Percentiles rank a stretch among this genome's conserved stretches.
These are phyloP conservation scores for Bedellia somnulentella DNA, from an alignment of 2,888 invertebrate genomes.

Conservation along the genomic window DNA sequence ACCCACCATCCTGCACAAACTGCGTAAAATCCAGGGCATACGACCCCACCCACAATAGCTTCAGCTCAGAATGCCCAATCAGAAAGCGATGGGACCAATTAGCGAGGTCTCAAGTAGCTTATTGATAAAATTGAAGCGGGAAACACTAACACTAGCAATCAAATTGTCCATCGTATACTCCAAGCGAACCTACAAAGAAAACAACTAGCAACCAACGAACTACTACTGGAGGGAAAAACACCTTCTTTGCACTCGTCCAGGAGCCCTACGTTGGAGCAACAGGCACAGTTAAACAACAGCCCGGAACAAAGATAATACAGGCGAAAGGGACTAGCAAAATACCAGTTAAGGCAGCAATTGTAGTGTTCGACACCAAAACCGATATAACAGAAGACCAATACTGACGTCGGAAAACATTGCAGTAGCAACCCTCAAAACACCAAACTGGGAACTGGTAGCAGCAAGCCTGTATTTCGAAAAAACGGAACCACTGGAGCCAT, in stretches of 20 bases:
- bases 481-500: too few species aligned
- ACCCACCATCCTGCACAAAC: conserved; percentile 7
- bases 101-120: too few species aligned
- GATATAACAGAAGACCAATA: too few species aligned
- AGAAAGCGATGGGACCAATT: conserved; percentile 11
- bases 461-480: conserved; percentile 4
- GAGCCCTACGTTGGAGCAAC: too few species aligned
- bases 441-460: not conserved
- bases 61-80: conserved; percentile 8
- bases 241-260: too few species aligned
- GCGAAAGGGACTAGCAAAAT: not conserved
- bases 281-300: too few species aligned
- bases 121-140: too few species aligned
- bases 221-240: not conserved
- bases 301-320: too few species aligned
- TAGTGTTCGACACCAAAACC: too few species aligned
- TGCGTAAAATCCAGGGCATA: conserved; percentile 4
- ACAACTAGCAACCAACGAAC: not conserved
- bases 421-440: not conserved
- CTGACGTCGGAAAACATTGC: too few species aligned
- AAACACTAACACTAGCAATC: not conserved
- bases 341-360: conserved; percentile 7
- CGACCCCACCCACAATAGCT: too few species aligned
- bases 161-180: conserved; percentile 2
- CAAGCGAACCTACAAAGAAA: too few species aligned